Percentiles rank a stretch among this genome's conserved stretches.
phyloP scores from a whole-genome alignment of 2,888 invertebrate genomes.

The Eurytoma californica region DNA sequence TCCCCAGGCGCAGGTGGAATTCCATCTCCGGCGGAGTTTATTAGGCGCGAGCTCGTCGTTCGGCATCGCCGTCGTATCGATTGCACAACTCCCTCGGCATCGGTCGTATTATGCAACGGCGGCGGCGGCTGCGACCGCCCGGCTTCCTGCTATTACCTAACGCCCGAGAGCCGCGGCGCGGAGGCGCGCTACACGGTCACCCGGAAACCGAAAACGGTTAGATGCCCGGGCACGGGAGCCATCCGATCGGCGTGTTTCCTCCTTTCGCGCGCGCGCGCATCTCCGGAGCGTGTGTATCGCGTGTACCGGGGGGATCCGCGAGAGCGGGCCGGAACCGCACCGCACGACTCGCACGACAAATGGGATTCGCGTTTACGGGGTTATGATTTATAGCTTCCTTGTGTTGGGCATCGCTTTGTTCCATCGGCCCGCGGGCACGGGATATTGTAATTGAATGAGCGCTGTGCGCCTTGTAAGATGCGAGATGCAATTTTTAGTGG shows the following conservation, averaged over 20 bases:
- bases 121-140: conserved; percentile 21
- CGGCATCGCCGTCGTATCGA: conserved; percentile 59
- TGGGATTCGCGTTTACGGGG: background rate
- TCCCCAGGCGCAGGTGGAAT: conserved; percentile 34
- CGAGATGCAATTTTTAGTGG: too few species aligned
- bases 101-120: conserved; percentile 67
- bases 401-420: too few species aligned
- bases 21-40: conserved; percentile 3
- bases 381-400: too few species aligned
- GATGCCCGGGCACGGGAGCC: background rate
- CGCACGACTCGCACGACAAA: background rate
- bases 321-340: too few species aligned
- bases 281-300: too few species aligned
- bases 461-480: too few species aligned
- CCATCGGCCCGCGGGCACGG: background rate
- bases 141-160: conserved; percentile 71
- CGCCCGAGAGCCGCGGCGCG: conserved; percentile 39
- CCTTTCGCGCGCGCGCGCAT: background rate
- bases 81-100: conserved; percentile 61
- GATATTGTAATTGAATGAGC: background rate
- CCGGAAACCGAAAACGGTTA: conserved; percentile 46
- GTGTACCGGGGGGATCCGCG: too few species aligned
- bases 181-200: conserved; percentile 45
- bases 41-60: conserved; percentile 2
- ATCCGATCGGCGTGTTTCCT: conserved; percentile 8